Base-by-base conservation (phyloP, 2,888 invertebrate species). In the Drosophila kambysellisi region DNA sequence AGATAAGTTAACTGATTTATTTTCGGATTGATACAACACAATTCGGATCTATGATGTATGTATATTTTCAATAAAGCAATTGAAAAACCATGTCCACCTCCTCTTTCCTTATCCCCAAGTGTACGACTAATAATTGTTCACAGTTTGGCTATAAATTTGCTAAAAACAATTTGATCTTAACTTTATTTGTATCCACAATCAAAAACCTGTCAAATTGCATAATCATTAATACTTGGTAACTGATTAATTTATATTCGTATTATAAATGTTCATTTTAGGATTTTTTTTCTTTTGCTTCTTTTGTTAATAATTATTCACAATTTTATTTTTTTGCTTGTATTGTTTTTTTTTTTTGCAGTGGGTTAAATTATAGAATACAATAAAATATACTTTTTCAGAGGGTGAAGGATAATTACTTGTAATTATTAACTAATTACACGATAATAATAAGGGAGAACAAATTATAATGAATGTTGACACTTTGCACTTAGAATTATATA, bases 291-390 rank as follows among this genome's bases (percentile, higher is more conserved):
- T 41, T 20, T 46, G 43, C 20, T 69, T 66, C 25, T 76, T 88
- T 89, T 79, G 83, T 90, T 83, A 81, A 88, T 86, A 88, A 85
- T 83, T 77, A 88, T 83, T 90, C 89, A 88, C 88, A 90, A 66
- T 56, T 43, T 70, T 71, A 52, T 32, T 54, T 51, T 56, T 52
- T 46, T 46, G 7, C 15, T 43, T 54, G 8, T 53, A 39, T 43
- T 35, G n/a, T 46, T 56, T 35, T 50, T 43, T 35, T 50, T 43
- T 56, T 69, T 65, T 57, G 59, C 78, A 63, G 39, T 41, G 70
- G 75, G 32, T 81, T 89, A 76, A 79, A 74, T 81, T 71, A 75
- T 75, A 63, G 58, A 65, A 63, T 76, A 74, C 73, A 79, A 76
- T 76, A 82, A 72, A 82, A 72, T 74, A 67, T 69, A 68, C 69